Conservation (phyloP, 92 coral and sea anemone genomes). For the Parazoanthus atlanticus region DNA sequence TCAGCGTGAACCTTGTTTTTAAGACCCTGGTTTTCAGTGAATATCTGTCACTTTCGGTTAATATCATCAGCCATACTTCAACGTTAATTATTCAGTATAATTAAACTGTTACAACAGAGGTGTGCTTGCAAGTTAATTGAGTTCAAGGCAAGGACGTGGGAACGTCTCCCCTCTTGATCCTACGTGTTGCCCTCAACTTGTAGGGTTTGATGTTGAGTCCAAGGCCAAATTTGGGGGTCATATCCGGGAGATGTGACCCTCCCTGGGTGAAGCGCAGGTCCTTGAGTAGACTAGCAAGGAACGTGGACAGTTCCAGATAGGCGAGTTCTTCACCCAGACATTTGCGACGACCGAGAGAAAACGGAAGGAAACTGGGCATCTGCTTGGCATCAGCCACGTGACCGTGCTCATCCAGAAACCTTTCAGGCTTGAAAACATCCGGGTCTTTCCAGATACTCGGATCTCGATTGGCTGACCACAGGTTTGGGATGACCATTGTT, state of each 20-base stretch:
- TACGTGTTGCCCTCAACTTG: not conserved
- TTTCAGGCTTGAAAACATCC: constrained; percentile 20
- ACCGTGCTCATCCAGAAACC: constrained; percentile 11
- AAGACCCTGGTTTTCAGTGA: too few species aligned
- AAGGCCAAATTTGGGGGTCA: constrained; percentile 12
- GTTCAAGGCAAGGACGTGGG: not conserved
- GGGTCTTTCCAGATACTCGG: constrained; percentile 26
- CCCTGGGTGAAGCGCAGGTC: not conserved
- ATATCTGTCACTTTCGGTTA: too few species aligned
- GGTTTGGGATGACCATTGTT: constrained; percentile 28
- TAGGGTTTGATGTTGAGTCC: not conserved
- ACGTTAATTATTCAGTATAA: too few species aligned
- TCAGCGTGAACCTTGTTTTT: too few species aligned
- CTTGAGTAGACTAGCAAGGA: constrained; percentile 2
- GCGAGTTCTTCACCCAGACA: constrained; percentile 3
- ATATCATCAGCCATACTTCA: too few species aligned
- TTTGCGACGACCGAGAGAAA: constrained; percentile 19
- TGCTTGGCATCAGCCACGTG: not conserved
- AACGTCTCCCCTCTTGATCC: not conserved
- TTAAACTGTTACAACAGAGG: not conserved
- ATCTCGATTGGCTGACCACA: constrained; percentile 31
- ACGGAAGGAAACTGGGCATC: constrained; percentile 7
- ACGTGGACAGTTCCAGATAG: not conserved
- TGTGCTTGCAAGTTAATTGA: not conserved
- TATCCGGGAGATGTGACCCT: not conserved